A percentile compares a stretch with the other conserved stretches of the same genome.
Conservation (phyloP, 2,888 invertebrate species). For the Tipula unca region DNA sequence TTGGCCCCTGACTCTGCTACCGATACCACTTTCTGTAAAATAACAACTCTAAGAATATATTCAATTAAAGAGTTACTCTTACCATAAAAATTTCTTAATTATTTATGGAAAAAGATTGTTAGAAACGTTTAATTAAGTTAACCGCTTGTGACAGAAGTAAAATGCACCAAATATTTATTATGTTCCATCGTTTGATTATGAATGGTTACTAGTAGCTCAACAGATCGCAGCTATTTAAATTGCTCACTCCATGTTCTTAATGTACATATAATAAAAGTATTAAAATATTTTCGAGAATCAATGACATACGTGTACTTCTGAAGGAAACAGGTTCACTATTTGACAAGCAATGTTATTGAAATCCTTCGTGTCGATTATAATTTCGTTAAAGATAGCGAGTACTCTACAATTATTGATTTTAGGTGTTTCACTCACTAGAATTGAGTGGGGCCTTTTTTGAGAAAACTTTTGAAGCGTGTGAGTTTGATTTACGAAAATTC, state of each 20-base stretch:
- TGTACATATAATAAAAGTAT: too few relatives aligned
- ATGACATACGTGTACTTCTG: not conserved
- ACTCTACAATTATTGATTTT: not conserved
- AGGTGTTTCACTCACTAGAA: not conserved
- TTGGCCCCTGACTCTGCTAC: too few relatives aligned
- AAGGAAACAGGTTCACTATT: not conserved
- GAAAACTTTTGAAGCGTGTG: not conserved
- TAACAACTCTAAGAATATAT: too few relatives aligned
- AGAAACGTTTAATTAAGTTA: too few relatives aligned
- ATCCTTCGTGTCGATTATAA: not conserved
- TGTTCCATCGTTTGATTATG: not conserved
- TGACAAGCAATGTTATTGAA: not conserved
- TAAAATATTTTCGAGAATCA: too few relatives aligned
- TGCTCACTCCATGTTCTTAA: too few relatives aligned
- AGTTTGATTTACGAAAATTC: not conserved
- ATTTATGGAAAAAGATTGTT: too few relatives aligned
- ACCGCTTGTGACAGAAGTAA: not conserved
- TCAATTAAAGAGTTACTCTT: too few relatives aligned
- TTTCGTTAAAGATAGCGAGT: not conserved
- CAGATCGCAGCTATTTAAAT: too few relatives aligned
- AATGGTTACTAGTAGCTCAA: too few relatives aligned
- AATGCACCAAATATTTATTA: not conserved
- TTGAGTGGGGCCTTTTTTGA: not conserved
- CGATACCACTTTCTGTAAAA: too few relatives aligned
- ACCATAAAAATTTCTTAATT: too few relatives aligned